Conservation (phyloP, 1,140 invertebrate genomes). For the Drosophila tani region DNA sequence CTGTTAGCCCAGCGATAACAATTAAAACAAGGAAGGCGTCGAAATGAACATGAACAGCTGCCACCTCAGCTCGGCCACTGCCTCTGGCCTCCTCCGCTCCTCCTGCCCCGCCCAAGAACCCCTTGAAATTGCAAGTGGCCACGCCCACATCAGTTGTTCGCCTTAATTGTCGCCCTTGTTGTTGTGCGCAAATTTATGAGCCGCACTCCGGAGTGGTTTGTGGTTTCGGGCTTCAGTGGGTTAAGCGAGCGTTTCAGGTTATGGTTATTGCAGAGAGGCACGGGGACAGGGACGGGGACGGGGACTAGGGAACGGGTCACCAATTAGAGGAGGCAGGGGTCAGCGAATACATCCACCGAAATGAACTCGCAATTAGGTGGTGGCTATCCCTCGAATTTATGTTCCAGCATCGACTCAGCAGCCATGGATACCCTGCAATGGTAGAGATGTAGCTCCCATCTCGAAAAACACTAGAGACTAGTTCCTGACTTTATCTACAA, state of each 20-base stretch:
- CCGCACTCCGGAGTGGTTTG: constrained; percentile 56
- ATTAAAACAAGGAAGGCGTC: constrained; percentile 80
- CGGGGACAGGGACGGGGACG: background rate
- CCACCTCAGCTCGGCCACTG: constrained; percentile 39
- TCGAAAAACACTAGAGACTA: no score
- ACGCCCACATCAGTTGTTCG: constrained; percentile 57
- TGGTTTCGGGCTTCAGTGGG: constrained; percentile 28
- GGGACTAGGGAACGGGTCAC: constrained; percentile 23
- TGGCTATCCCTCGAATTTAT: background rate
- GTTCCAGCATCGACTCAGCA: background rate
- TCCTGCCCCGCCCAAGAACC: background rate
- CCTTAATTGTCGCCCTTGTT: constrained; percentile 41
- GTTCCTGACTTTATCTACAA: no score
- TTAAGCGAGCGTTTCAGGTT: constrained; percentile 61
- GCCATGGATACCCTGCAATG: background rate
- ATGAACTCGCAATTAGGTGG: constrained; percentile 13
- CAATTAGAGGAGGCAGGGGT: constrained; percentile 52
- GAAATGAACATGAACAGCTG: constrained; percentile 68
- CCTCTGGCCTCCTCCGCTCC: background rate
- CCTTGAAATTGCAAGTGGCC: constrained; percentile 61
- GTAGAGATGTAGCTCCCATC: no score
- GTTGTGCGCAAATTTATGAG: constrained; percentile 74
- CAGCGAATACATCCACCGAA: background rate
- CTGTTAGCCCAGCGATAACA: constrained; percentile 56
- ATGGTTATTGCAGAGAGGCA: constrained; percentile 66